Conservation (phyloP, 2,888 invertebrate species). For the Atrina japonica region DNA sequence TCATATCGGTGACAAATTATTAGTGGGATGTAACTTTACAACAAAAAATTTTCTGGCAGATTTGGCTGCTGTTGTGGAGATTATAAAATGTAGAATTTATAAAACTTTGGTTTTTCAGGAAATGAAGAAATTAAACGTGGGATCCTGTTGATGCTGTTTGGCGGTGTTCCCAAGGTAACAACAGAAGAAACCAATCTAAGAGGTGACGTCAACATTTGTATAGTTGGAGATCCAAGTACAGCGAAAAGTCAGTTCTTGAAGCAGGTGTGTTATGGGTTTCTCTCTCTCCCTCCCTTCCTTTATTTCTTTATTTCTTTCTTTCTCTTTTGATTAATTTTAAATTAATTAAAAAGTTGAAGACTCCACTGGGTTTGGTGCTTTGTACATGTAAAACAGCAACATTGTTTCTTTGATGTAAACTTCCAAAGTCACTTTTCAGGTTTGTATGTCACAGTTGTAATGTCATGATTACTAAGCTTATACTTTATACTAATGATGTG, state of each 20-base stretch:
- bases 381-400: background rate
- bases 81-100: background rate
- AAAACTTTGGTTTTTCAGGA: conserved; percentile 80
- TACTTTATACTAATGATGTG: background rate
- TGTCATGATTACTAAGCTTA: background rate
- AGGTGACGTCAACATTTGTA: conserved; percentile 98
- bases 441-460: too few relatives aligned
- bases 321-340: too few relatives aligned
- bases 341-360: too few relatives aligned
- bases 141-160: conserved; percentile 96
- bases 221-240: conserved; percentile 99
- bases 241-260: conserved; percentile 98
- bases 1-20: too few relatives aligned
- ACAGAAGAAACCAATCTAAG: conserved; percentile 94
- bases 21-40: too few relatives aligned
- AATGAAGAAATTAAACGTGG: conserved; percentile 96
- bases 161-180: conserved; percentile 97
- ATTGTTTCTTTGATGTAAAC: background rate
- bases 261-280: conserved; percentile 84
- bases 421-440: too few relatives aligned
- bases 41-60: too few relatives aligned
- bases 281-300: background rate
- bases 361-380: too few relatives aligned
- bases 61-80: too few relatives aligned
- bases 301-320: background rate